phyloP scores from a whole-genome alignment of 2,797 vertebrate genomes.

The Danio kyathit region DNA sequence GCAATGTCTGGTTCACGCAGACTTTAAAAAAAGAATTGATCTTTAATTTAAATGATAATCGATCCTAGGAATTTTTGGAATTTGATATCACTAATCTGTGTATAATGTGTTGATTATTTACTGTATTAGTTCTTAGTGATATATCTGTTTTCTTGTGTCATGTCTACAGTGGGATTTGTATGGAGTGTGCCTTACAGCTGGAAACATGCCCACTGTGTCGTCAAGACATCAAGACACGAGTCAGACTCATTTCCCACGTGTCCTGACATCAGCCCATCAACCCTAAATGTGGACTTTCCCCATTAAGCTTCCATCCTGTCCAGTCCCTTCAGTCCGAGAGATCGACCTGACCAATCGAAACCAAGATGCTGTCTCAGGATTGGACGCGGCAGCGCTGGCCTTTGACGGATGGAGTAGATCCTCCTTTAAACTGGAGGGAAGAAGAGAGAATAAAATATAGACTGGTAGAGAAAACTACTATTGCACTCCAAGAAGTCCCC shows the following conservation, averaged over 20 bases:
- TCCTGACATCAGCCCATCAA: slow-evolving; percentile 87
- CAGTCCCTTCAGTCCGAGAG: slow-evolving; percentile 59
- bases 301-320: slow-evolving; percentile 63
- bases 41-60: too few relatives aligned
- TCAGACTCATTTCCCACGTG: slow-evolving; percentile 97
- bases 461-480: slow-evolving; percentile 58
- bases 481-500: slow-evolving; percentile 40
- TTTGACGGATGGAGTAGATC: slow-evolving; percentile 48
- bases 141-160: slow-evolving; percentile 24
- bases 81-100: too few relatives aligned
- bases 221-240: slow-evolving; percentile 96
- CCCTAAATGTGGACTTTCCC: slow-evolving; percentile 64
- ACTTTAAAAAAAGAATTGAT: too few relatives aligned
- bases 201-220: slow-evolving; percentile 99
- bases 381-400: slow-evolving; percentile 39
- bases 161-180: slow-evolving; percentile 91
- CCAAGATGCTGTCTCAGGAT: slow-evolving; percentile 55
- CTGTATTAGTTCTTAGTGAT: too few relatives aligned
- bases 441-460: slow-evolving; percentile 27
- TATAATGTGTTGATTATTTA: too few relatives aligned
- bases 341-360: slow-evolving; percentile 58
- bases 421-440: slow-evolving; percentile 45
- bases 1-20: too few relatives aligned
- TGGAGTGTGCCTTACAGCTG: slow-evolving; percentile 99
- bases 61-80: too few relatives aligned